phyloP scores from a whole-genome alignment of 2,113 vertebrate genomes.

The Rhynchopsitta pachyrhyncha region DNA sequence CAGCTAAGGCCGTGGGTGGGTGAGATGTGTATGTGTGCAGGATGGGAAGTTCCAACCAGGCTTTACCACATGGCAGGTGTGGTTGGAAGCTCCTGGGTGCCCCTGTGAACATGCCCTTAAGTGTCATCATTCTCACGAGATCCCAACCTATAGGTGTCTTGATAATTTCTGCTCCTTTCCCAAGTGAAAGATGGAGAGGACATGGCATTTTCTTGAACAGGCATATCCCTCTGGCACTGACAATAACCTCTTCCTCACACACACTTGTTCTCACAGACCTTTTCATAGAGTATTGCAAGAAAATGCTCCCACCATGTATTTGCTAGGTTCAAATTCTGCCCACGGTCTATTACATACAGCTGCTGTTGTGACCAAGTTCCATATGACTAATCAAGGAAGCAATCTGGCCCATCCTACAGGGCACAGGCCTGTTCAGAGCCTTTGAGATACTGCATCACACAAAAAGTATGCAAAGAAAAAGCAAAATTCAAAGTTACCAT shows the following conservation, averaged over 20 bases:
- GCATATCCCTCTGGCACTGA: not conserved
- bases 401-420: not conserved
- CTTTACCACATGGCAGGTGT: not conserved
- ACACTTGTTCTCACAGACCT: not conserved
- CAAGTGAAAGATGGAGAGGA: not conserved
- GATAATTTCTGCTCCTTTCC: not conserved
- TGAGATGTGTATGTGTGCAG: fast-evolving
- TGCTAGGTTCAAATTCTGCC: not conserved
- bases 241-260: not conserved
- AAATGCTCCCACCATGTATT: not conserved
- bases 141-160: not conserved
- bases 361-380: not conserved
- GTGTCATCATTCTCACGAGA: not conserved
- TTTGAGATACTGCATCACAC: not conserved
- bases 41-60: not conserved
- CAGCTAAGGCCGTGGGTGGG: not conserved
- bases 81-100: not conserved
- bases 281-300: not conserved
- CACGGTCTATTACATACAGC: not conserved
- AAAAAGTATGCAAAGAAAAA: not conserved
- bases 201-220: not conserved
- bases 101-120: not conserved
- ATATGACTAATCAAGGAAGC: not conserved
- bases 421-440: not conserved
- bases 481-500: not conserved